Percentiles rank a stretch among this genome's conserved stretches.
Conservation (phyloP, 2,797 vertebrate species). For the Podarcis siculus region DNA sequence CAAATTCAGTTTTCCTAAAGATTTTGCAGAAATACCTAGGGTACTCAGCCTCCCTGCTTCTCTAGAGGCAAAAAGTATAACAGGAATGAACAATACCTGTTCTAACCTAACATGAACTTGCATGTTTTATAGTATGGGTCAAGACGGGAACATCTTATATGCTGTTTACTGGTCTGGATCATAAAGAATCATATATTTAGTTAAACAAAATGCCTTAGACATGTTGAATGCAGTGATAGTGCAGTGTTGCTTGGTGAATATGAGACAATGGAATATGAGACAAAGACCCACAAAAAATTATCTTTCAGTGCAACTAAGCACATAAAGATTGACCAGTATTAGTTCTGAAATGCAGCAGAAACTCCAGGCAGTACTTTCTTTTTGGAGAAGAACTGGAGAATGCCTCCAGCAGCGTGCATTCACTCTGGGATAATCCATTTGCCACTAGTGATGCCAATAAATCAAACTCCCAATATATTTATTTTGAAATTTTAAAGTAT, state of each 20-base stretch:
- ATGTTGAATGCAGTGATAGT: not conserved
- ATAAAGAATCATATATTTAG: not conserved
- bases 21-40: not conserved
- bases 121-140: too few species aligned
- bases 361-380: too few species aligned
- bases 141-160: too few species aligned
- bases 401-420: too few species aligned
- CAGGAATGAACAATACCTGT: not conserved
- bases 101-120: not conserved
- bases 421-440: not conserved
- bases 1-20: not conserved
- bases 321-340: not conserved
- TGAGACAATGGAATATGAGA: not conserved
- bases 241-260: not conserved
- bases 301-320: not conserved
- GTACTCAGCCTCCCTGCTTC: not conserved
- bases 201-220: not conserved
- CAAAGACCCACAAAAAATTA: not conserved
- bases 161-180: too few species aligned
- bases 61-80: not conserved
- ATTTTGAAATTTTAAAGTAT: too few species aligned
- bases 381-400: too few species aligned
- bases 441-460: not conserved
- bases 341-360: too few species aligned
- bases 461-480: not conserved